Evolutionary conservation across 2,797 vertebrate species (phyloP), one percentile per base, ranked within the genome.

Genomic region (Acanthopagrus latus): DNA sequence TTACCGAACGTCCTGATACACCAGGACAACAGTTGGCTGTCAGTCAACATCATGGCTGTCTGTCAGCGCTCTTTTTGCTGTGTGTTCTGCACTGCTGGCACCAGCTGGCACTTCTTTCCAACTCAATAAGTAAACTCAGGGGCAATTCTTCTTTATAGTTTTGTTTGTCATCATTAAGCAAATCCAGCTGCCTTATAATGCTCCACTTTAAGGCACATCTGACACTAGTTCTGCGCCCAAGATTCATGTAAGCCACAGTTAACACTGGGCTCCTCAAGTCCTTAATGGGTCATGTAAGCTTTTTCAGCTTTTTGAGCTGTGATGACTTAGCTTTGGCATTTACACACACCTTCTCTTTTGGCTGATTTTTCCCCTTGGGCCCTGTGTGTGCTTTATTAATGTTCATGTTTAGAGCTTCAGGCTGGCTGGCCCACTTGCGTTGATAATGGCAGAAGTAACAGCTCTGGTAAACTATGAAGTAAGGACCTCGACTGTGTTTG

Each of bases 371-470:
- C 41, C 41, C 12, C 41, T 43, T 43, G 41, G 41, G 2, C 0
- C 1, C 20, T 13, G 16, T 17, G 11, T 41, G 7, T 2, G 38
- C 0, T 33, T 65, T 69, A 8, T 21, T 2, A 5, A n/a, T 46
- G 55, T 46, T 76, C 0, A 50, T 33, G 11, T 52, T 56, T 58
- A 11, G 63, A 33, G 77, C 80, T 51, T 57, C 44, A 3, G 77
- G 83, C 60, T 81, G 83, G 47, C 13, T 78, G 64, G 64, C 71
- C 80, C 81, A 84, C 65, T 43, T 43, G 41, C 41, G 41, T 13
- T 43, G 41, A 43, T 43, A 43, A 43, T 73, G 57, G 54, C 78
- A 81, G 64, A 60, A 86, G 57, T 79, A 84, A 25, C 81, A 86
- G 25, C 65, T 83, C 56, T 81, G 78, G 64, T 86, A 70, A 56